phyloP scores from a whole-genome alignment of 2,797 vertebrate genomes.

The Liasis olivaceus region DNA sequence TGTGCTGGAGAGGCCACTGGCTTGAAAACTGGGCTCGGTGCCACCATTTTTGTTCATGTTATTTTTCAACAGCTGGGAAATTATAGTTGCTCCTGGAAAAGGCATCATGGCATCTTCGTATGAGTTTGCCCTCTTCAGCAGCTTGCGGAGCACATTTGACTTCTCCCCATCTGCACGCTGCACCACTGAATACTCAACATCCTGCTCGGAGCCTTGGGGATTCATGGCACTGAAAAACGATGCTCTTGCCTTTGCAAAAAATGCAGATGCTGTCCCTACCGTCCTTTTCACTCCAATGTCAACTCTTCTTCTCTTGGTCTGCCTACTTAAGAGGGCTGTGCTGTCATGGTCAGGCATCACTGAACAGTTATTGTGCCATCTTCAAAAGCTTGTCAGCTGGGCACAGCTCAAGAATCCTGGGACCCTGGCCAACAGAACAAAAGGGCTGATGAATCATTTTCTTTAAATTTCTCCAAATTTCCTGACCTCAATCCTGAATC shows the following conservation, averaged over 20 bases:
- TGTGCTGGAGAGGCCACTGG: slow-evolving; percentile 92
- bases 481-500: slow-evolving; percentile 86
- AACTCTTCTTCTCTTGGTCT: slow-evolving; percentile 99
- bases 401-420: slow-evolving; percentile 89
- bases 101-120: slow-evolving; percentile 99
- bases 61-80: slow-evolving; percentile 99
- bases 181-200: slow-evolving; percentile 96
- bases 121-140: slow-evolving; percentile 98
- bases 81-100: slow-evolving; percentile 97
- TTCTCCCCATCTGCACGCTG: slow-evolving; percentile 95
- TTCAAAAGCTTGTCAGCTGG: slow-evolving; percentile 94
- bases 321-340: slow-evolving; percentile 98
- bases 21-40: slow-evolving; percentile 89
- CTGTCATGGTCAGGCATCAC: slow-evolving; percentile 99
- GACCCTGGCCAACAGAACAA: slow-evolving; percentile 89
- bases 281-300: slow-evolving; percentile 99
- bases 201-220: slow-evolving; percentile 93
- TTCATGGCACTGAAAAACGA: slow-evolving; percentile 98
- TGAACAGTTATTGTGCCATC: slow-evolving; percentile 98
- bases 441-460: slow-evolving; percentile 88
- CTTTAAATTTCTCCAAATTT: slow-evolving; percentile 87
- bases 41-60: slow-evolving; percentile 98
- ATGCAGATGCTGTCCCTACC: slow-evolving; percentile 92
- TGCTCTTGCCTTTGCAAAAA: slow-evolving; percentile 92
- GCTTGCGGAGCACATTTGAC: slow-evolving; percentile 98